Base-by-base conservation (phyloP, 2,113 vertebrate species). In the Choloepus hoffmanni region DNA sequence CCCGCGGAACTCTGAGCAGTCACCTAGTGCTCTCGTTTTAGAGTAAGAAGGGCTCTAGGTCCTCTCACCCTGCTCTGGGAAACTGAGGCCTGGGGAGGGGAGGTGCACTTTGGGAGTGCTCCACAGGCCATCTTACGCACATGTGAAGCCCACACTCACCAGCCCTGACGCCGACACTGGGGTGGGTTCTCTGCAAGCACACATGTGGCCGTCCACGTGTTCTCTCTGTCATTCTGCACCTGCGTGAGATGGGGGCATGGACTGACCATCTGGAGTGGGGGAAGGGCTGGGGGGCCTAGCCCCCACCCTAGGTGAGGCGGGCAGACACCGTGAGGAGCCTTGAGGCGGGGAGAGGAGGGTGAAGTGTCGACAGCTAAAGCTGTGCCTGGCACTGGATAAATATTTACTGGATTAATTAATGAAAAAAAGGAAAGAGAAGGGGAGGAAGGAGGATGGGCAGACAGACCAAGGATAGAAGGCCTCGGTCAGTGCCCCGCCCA, bases 391-490 rank as follows among this genome's bases (percentile, higher is more conserved):
- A 12, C 15, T 72, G 60, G 36, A 18, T 33, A 87, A 78, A 68
- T 48, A 83, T 43, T 73, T 83, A 40, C 21, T 94, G 40, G 72
- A 48, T 78, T 85, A 72, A 85, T 45, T 43, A 85, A 60, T 28
- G 65, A 85, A 77, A 55, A 36, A 33, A 53, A 88, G n/a, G 33
- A 18, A 14, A 62, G n/a, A 50, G 33, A 26, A 28, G 33, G 3
- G 45, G 36, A 8, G 43, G 50, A 19, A 33, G 9, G 40, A 68
- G 14, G 58, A 23, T 26, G 28, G 36, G 28, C 33, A 43, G 48
- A 30, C 5, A 74, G 67, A 60, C 1, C 19, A 11, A 0, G 53
- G 79, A 45, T 84, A 67, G 60, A 65, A 24, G 53, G 12, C 21
- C 15, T 76, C 72, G 28, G 21, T 48, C 48, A 33, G 45, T 18